Evolutionary conservation across 2,888 invertebrate genomes (phyloP), one percentile per base, ranked within the genome.

Genomic region (Drosophila nr. perissopoda): DNA sequence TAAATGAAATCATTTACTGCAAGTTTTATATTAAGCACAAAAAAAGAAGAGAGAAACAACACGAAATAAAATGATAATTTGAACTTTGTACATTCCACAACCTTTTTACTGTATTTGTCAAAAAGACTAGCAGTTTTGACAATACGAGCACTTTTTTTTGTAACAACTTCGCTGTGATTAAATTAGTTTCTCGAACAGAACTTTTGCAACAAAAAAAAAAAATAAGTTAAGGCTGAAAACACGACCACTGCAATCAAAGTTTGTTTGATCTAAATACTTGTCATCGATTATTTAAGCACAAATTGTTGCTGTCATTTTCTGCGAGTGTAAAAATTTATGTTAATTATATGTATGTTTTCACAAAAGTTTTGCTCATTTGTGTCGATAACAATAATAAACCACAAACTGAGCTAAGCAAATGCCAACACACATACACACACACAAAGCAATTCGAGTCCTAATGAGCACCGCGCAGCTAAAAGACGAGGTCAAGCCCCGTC

Each of bases 401-500:
- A 57, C 69, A 67, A 81, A 79, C 58, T 70, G 59, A 83, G 65
- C 65, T 51, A 54, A 75, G 78, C 69, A 67, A 52, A 36, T 11
- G 54, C 46, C 27, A 57, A 34, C 46, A 56, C 46, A 52, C 46
- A 52, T 33, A 4, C 58, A 62, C 33, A 46, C 31, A 51, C 34
- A 70, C 62, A 74, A 68, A 81, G 72, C 69, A 71, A 81, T 85
- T 82, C 71, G 27, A 66, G 74, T 73, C 72, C 79, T 88, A 85
- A 84, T 88, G 84, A 84, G 83, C 88, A 88, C 62, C 76, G 67
- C 61, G 56, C 67, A 65, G 65, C 82, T 72, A 66, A 67, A 62
- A 72, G 76, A 71, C 87, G 88, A 88, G 86, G 88, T 86, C 85
- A 88, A 73, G 63, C 70, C 25, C 34, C 33, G 42, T 52, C 38